Evolutionary conservation across 2,888 invertebrate species (phyloP).

Genomic region (Coelinius sp.): DNA sequence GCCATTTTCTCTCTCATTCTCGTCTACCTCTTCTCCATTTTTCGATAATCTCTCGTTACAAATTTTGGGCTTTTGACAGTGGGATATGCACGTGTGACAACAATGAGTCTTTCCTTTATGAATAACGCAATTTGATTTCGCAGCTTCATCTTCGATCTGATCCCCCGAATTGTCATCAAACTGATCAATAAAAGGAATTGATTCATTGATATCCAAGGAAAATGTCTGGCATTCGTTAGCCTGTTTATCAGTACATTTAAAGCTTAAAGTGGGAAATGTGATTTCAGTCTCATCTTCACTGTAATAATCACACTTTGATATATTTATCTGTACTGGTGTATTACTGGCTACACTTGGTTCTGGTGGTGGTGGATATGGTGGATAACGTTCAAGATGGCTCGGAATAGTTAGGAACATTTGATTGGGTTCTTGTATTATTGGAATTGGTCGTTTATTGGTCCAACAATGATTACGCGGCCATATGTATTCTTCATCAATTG

Average conservation of each 20-base stretch:
- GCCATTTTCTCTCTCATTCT: slow-evolving; percentile 42
- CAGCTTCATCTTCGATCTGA: not conserved
- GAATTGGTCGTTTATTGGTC: slow-evolving; percentile 53
- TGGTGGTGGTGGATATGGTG: slow-evolving; percentile 50
- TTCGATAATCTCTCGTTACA: not conserved
- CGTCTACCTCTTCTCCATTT: slow-evolving; percentile 29
- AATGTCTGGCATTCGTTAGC: slow-evolving; percentile 45
- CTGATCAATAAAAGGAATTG: slow-evolving; percentile 60
- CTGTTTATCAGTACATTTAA: slow-evolving; percentile 36
- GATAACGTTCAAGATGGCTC: slow-evolving; percentile 55
- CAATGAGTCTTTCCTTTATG: slow-evolving; percentile 27
- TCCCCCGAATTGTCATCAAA: slow-evolving; percentile 42
- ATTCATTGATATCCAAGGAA: slow-evolving; percentile 40
- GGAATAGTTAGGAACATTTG: slow-evolving; percentile 60
- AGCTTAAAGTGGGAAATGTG: slow-evolving; percentile 50
- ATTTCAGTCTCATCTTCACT: slow-evolving; percentile 57
- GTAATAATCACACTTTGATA: slow-evolving; percentile 54
- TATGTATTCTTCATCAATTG: slow-evolving; percentile 45
- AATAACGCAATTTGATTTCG: not conserved
- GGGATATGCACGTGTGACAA: slow-evolving; percentile 42
- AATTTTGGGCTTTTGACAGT: slow-evolving; percentile 36
- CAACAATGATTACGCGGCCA: slow-evolving; percentile 49
- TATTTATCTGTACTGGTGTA: slow-evolving; percentile 14
- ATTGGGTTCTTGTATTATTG: slow-evolving; percentile 58
- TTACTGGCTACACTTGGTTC: slow-evolving; percentile 24